Evolutionary conservation across 2,113 vertebrate species (phyloP).

Genomic region (Tachysurus vachellii): DNA sequence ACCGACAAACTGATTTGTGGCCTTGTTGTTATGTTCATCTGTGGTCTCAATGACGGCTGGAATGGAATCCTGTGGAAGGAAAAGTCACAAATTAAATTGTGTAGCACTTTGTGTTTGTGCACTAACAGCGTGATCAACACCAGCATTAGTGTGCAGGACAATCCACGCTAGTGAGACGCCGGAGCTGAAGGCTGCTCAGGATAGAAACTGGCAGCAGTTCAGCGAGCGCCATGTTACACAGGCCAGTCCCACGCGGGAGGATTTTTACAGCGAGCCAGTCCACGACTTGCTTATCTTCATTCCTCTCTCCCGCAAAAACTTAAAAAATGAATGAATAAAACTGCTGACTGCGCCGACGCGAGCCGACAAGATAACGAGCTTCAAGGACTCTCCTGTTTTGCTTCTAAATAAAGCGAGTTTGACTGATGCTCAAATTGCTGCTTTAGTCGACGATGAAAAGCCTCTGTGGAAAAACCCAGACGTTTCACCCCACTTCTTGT

Average conservation of each 20-base stretch:
- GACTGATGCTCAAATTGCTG: conserved; percentile 7
- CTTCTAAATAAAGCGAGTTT: neutral
- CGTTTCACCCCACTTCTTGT: neutral
- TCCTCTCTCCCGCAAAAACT: neutral
- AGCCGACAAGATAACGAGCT: neutral
- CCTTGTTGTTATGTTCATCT: neutral
- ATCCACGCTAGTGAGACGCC: neutral
- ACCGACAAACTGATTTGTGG: neutral
- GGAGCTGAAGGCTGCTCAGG: neutral
- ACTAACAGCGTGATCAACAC: neutral
- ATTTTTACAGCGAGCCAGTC: neutral
- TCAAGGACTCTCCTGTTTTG: neutral
- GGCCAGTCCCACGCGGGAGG: conserved; percentile 20
- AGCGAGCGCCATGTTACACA: conserved; percentile 55
- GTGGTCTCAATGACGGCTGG: too few relatives aligned
- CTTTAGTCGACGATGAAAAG: neutral
- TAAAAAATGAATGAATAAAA: neutral
- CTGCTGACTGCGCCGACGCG: neutral
- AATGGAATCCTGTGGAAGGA: neutral
- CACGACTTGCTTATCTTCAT: neutral
- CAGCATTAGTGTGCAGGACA: neutral
- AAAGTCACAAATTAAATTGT: neutral
- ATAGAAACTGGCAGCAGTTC: conserved; percentile 53
- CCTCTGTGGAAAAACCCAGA: neutral
- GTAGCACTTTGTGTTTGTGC: neutral